Percentiles rank a stretch among this genome's conserved stretches.
Evolutionary conservation across 2,797 vertebrate species (phyloP).

Genomic region (Ptychobarbus kaznakovi): DNA sequence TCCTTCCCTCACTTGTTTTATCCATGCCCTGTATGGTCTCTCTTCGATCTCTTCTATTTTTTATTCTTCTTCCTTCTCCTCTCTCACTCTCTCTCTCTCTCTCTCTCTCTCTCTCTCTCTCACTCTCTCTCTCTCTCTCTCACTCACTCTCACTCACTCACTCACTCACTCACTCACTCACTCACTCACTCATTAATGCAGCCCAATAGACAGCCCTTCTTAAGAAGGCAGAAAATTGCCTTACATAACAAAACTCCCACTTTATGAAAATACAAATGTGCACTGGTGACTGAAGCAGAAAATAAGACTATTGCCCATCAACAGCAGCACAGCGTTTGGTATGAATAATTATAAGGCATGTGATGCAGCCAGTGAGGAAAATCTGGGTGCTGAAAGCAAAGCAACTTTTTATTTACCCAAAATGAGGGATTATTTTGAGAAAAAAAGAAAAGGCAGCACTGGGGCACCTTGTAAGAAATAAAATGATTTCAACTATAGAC

Average conservation of each 20-base stretch:
- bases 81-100: slow-evolving; percentile 32
- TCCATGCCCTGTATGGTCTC: slow-evolving; percentile 9
- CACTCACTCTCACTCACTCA: slow-evolving; percentile 56
- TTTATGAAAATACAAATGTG: slow-evolving; percentile 93
- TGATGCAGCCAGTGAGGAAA: slow-evolving; percentile 76
- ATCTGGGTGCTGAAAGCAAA: slow-evolving; percentile 82
- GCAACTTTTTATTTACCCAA: slow-evolving; percentile 75
- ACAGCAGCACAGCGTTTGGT: slow-evolving; percentile 89
- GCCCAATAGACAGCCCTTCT: slow-evolving; percentile 75
- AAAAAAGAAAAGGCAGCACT: slow-evolving; percentile 71
- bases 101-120: slow-evolving; percentile 59
- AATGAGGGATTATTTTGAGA: slow-evolving; percentile 80
- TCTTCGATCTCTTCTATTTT: background rate
- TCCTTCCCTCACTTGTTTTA: slow-evolving; percentile 5
- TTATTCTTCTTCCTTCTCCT: background rate
- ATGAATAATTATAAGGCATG: slow-evolving; percentile 85
- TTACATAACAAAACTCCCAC: slow-evolving; percentile 82
- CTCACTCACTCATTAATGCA: slow-evolving; percentile 81
- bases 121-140: slow-evolving; percentile 45
- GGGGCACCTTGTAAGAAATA: slow-evolving; percentile 67
- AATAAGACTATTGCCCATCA: slow-evolving; percentile 99
- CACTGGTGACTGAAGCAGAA: slow-evolving; percentile 99
- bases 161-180: slow-evolving; percentile 56
- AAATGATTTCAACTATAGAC: slow-evolving; percentile 49
- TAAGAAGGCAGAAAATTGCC: slow-evolving; percentile 89